These are phyloP conservation scores for Todus mexicanus DNA, from an alignment of 2,797 vertebrate species.

Conservation along the genomic window DNA sequence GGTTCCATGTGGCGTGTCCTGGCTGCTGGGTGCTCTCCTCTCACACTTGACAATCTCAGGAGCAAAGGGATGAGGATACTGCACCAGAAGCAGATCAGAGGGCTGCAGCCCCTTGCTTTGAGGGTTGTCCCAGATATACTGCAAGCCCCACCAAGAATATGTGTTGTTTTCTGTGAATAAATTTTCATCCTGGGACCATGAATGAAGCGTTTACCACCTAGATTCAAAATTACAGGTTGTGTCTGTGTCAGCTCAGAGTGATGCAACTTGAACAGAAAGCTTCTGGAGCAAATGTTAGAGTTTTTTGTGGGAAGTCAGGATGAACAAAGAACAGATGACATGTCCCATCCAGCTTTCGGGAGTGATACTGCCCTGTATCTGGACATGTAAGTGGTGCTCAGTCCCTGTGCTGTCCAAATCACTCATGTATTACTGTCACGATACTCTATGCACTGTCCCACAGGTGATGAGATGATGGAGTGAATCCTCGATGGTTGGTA, in stretches of 20 bases:
- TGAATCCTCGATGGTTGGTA: background rate
- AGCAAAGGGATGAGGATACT: background rate
- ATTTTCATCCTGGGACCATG: background rate
- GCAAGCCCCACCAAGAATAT: background rate
- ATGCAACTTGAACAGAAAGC: background rate
- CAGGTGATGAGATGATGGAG: no score
- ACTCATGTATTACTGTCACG: background rate
- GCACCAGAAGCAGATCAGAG: background rate
- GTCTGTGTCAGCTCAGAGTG: background rate
- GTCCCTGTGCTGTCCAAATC: background rate
- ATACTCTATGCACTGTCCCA: background rate
- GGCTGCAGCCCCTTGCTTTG: background rate
- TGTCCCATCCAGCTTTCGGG: background rate
- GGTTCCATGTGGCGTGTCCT: background rate
- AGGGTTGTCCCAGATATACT: background rate
- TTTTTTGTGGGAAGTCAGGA: background rate
- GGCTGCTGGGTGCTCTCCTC: background rate
- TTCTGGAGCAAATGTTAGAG: background rate
- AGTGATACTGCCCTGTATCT: background rate
- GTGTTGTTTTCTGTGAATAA: background rate
- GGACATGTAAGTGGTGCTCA: background rate
- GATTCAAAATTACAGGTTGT: background rate
- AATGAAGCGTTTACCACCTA: background rate
- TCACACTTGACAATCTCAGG: rapidly evolving
- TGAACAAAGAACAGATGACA: background rate